Conservation (phyloP, 1,140 invertebrate species). For the Orius insidiosus region DNA sequence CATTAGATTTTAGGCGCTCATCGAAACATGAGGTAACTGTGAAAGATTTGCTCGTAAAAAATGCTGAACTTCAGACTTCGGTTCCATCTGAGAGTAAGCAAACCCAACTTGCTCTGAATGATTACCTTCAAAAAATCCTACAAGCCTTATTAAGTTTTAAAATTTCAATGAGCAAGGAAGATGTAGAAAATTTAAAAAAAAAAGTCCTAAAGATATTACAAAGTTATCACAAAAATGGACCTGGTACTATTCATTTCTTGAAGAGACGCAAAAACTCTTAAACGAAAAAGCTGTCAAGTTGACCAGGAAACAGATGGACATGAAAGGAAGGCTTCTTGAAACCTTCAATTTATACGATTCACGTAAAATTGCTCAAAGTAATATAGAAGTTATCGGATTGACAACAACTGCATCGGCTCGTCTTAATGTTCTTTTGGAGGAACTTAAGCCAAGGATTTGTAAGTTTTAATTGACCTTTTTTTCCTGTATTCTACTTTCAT, state of each 20-base stretch:
- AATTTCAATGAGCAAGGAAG: background rate
- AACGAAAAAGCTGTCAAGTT: background rate
- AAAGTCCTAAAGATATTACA: too few species aligned
- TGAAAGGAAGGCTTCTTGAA: constrained; percentile 9
- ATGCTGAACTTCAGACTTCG: constrained; percentile 1
- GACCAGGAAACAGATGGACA: constrained; percentile 3
- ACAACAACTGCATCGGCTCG: constrained; percentile 61
- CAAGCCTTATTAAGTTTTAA: background rate
- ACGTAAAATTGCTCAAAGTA: constrained; percentile 7
- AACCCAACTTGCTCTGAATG: background rate
- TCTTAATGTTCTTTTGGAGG: constrained; percentile 37
- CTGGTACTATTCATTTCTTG: constrained; percentile 12
- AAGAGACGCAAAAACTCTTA: background rate
- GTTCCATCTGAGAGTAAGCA: background rate
- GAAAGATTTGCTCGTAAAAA: background rate
- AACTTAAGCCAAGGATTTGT: constrained; percentile 42
- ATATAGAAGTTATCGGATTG: constrained; percentile 42
- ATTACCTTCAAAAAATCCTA: constrained; percentile 2
- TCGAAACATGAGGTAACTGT: too few species aligned
- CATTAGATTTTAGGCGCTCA: too few species aligned
- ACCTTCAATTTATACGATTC: constrained; percentile 11
- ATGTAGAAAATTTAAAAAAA: background rate
- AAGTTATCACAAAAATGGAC: constrained; percentile 8
- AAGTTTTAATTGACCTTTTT: constrained; percentile 15
- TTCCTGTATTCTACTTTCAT: background rate